These are phyloP conservation scores for Volucella bombylans DNA, from an alignment of 2,888 invertebrate genomes.

Conservation along the genomic window DNA sequence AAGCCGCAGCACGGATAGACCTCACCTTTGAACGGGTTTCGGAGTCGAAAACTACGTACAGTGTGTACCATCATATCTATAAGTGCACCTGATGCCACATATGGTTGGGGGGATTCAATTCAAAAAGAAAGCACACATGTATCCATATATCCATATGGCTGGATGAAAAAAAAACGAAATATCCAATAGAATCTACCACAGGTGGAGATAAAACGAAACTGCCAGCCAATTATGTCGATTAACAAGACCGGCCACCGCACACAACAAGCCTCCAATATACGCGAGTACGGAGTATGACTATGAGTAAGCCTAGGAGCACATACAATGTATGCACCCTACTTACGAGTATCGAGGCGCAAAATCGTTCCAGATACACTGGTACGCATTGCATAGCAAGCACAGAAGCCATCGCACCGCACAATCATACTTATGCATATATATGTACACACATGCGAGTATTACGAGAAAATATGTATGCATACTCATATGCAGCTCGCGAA, in stretches of 20 bases:
- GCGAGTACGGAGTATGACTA: too few relatives aligned
- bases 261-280: constrained; percentile 47
- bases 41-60: constrained; percentile 26
- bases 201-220: constrained; percentile 59
- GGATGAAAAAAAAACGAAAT: background rate
- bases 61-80: constrained; percentile 12
- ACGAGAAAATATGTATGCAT: background rate
- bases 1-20: constrained; percentile 15
- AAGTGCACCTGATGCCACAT: constrained; percentile 43
- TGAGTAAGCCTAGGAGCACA: background rate
- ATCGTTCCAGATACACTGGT: constrained; percentile 57
- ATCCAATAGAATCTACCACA: constrained; percentile 40
- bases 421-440: background rate
- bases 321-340: constrained; percentile 23
- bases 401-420: background rate
- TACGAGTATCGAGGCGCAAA: constrained; percentile 54
- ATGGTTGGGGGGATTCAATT: constrained; percentile 39
- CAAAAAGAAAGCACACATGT: constrained; percentile 52
- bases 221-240: constrained; percentile 60
- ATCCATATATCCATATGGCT: background rate
- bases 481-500: constrained; percentile 1
- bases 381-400: constrained; percentile 34
- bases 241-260: constrained; percentile 48
- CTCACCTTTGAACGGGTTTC: constrained; percentile 48
- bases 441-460: background rate